Evolutionary conservation across 1,140 invertebrate genomes (phyloP), one percentile per base, ranked within the genome.

Genomic region (Bilobella aurantiaca): DNA sequence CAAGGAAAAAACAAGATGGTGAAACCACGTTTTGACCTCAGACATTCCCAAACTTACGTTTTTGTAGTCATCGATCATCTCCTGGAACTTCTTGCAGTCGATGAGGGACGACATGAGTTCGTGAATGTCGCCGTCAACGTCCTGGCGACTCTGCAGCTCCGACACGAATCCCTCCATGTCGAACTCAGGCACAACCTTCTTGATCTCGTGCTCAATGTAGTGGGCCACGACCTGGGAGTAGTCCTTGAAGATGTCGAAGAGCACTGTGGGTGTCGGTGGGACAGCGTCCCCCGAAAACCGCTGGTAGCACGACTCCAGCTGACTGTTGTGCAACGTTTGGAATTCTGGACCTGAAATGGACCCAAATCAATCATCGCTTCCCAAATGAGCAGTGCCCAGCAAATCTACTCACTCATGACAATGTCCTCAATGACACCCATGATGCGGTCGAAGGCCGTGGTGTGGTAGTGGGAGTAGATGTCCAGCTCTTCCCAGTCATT

Each of bases 401-500:
- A n/a, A n/a, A n/a, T n/a, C n/a, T 42, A 8, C 8, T 53, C 25
- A 53, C 49, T 53, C 49, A 53, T 53, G 23, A 53, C 25, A 23
- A 53, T 23, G 25, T 53, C 49, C 49, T 53, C 49, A 53, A 53
- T 53, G 49, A 14, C 49, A 8, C 49, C 49, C 14, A 53, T 53
- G 49, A 53, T 23, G 3, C 12, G 12, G 49, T 53, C 49, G 25
- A 53, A 53, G 49, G 49, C 12, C 49, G 49, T 5, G 14, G 49
- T 16, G 49, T 23, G 49, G 25, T 23, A 53, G 25, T 23, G 49
- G 14, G 49, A 53, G 49, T 53, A 53, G 5, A 53, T 53, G 25
- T 53, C 49, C 49, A 53, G 49, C 49, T 53, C 49, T 53, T 53
- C 49, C 49, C 49, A 53, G 21, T 53, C n/a, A n/a, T n/a, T n/a